Evolutionary conservation across 2,888 invertebrate genomes (phyloP).

Genomic region (Kryphioiulus occultus): DNA sequence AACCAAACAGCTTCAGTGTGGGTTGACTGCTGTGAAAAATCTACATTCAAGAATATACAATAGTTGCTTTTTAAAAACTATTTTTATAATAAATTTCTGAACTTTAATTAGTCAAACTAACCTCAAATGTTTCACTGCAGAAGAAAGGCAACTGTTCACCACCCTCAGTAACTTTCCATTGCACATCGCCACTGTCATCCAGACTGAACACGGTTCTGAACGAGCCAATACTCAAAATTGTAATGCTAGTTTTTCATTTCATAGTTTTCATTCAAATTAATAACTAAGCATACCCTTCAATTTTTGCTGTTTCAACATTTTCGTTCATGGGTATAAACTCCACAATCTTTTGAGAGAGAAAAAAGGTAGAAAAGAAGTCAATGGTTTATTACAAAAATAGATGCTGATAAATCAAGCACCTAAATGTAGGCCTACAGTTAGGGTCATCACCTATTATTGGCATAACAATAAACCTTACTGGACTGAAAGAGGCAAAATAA

Average conservation of each 20-base stretch:
- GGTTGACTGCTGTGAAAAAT: slow-evolving; percentile 33
- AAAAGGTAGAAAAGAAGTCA: slow-evolving; percentile 52
- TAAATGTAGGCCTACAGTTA: too few species aligned
- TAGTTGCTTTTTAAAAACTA: not conserved
- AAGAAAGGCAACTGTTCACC: slow-evolving; percentile 70
- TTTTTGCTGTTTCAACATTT: slow-evolving; percentile 64
- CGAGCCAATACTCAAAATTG: not conserved
- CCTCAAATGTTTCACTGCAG: slow-evolving; percentile 74
- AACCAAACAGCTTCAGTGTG: slow-evolving; percentile 46
- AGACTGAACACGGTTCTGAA: slow-evolving; percentile 65
- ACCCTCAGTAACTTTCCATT: slow-evolving; percentile 70
- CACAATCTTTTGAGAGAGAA: slow-evolving; percentile 62
- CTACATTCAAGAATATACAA: not conserved
- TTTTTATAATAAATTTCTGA: not conserved
- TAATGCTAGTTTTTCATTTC: not conserved
- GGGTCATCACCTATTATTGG: too few species aligned
- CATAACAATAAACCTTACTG: too few species aligned
- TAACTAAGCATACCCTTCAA: slow-evolving; percentile 64
- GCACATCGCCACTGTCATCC: slow-evolving; percentile 72
- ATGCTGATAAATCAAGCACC: not conserved
- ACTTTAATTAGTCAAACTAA: slow-evolving; percentile 56
- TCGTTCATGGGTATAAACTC: slow-evolving; percentile 65
- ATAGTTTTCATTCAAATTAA: not conserved
- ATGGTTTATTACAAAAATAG: not conserved
- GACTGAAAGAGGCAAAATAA: too few species aligned